Conservation (phyloP, 2,888 invertebrate species). For the Embidobia sp. region DNA sequence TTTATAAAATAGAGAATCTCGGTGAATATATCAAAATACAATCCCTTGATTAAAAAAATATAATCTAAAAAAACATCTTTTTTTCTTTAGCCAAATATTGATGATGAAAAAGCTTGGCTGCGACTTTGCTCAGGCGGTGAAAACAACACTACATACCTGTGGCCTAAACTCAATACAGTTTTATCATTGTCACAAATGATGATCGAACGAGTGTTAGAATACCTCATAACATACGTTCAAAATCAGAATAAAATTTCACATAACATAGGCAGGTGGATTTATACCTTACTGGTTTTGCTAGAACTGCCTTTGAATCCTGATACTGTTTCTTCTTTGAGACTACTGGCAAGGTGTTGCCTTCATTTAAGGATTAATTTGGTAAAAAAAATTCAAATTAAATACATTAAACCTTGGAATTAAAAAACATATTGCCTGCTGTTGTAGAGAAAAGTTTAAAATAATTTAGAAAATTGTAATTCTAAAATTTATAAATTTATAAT, state of each 20-base stretch:
- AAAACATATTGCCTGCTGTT: too few species aligned
- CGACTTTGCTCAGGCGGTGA: conserved; percentile 79
- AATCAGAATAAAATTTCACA: conserved; percentile 74
- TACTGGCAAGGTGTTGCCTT: conserved; percentile 85
- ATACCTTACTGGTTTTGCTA: conserved; percentile 85
- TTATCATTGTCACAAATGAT: conserved; percentile 82
- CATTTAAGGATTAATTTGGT: conserved; percentile 82
- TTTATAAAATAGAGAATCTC: too few species aligned
- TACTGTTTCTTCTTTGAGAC: conserved; percentile 85
- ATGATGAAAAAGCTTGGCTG: conserved; percentile 82
- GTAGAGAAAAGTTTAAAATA: too few species aligned
- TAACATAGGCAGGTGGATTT: conserved; percentile 87
- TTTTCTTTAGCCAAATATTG: conserved; percentile 81
- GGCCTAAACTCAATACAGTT: conserved; percentile 76
- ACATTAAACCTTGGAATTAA: too few species aligned
- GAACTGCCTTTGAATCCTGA: conserved; percentile 87
- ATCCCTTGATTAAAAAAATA: too few species aligned
- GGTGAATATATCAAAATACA: too few species aligned
- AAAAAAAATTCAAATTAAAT: too few species aligned
- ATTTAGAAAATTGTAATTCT: too few species aligned
- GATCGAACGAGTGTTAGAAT: conserved; percentile 82
- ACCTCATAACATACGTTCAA: conserved; percentile 82
- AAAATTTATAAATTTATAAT: too few species aligned
- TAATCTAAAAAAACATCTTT: too few species aligned
- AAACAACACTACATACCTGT: conserved; percentile 38